Percentiles rank a stretch among this genome's conserved stretches.
These are phyloP conservation scores for Zoanthus sansibaricus DNA, from an alignment of 92 coral and sea anemone species.

Conservation along the genomic window DNA sequence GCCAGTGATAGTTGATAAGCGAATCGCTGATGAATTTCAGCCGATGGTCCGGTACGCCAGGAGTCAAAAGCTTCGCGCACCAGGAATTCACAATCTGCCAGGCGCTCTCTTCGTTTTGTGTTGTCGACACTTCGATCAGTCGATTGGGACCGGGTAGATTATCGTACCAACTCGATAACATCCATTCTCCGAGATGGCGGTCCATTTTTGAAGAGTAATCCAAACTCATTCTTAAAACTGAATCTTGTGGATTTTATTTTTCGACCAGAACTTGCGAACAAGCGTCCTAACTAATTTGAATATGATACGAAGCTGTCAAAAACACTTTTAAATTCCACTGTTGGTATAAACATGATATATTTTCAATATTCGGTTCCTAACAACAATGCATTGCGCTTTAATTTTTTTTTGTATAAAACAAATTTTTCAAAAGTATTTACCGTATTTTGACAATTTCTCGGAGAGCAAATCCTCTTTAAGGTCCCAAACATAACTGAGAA, in stretches of 20 bases:
- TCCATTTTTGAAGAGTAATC: slow-evolving; percentile 53
- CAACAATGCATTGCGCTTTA: not conserved
- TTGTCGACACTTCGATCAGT: slow-evolving; percentile 81
- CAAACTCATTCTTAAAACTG: slow-evolving; percentile 2
- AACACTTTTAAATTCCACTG: not conserved
- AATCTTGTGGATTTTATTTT: not conserved
- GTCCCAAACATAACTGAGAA: no score
- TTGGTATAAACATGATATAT: not conserved
- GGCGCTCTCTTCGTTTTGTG: slow-evolving; percentile 72
- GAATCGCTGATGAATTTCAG: slow-evolving; percentile 74
- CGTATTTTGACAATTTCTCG: no score
- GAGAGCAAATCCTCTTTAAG: no score
- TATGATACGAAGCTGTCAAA: not conserved
- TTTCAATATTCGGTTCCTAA: not conserved
- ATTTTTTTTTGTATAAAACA: not conserved
- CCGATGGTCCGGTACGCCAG: slow-evolving; percentile 78
- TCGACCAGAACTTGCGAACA: no score
- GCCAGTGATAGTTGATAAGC: slow-evolving; percentile 77
- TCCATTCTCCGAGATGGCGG: slow-evolving; percentile 88
- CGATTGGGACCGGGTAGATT: slow-evolving; percentile 90
- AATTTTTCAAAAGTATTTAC: no score
- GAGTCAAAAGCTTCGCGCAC: slow-evolving; percentile 77
- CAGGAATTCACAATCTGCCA: slow-evolving; percentile 65
- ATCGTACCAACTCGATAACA: slow-evolving; percentile 92
- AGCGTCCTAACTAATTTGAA: not conserved